Evolutionary conservation across 2,888 invertebrate genomes (phyloP).

Genomic region (Choristoneura rosaceana): DNA sequence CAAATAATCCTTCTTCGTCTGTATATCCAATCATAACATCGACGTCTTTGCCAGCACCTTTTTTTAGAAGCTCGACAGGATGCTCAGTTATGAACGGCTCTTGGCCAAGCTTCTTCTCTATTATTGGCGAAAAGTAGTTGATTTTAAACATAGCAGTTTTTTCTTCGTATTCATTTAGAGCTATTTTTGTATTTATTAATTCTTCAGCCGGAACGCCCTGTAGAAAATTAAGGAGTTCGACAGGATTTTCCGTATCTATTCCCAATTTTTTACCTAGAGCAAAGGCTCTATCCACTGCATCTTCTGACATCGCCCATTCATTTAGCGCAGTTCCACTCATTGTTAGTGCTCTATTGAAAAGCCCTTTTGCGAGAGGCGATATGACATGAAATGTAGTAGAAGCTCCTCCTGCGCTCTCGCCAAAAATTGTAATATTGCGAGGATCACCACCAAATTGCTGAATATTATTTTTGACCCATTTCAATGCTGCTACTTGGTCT

Average conservation of each 20-base stretch:
- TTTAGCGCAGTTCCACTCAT: slow-evolving; percentile 61
- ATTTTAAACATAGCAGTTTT: background rate
- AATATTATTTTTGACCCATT: slow-evolving; percentile 62
- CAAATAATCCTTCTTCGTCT: background rate
- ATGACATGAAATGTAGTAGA: slow-evolving; percentile 55
- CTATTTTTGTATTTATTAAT: background rate
- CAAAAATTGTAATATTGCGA: slow-evolving; percentile 60
- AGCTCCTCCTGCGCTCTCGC: slow-evolving; percentile 63
- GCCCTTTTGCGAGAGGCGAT: slow-evolving; percentile 64
- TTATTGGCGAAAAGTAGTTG: background rate
- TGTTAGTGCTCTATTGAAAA: slow-evolving; percentile 62
- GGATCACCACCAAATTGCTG: slow-evolving; percentile 59
- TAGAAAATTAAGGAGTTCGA: slow-evolving; percentile 52
- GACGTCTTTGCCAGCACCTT: background rate
- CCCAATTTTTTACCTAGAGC: slow-evolving; percentile 52
- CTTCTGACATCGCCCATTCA: slow-evolving; percentile 50
- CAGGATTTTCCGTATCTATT: slow-evolving; percentile 48
- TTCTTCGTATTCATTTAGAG: slow-evolving; percentile 1
- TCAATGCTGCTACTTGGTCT: slow-evolving; percentile 62
- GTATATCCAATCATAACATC: slow-evolving; percentile 12
- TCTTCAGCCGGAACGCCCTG: slow-evolving; percentile 47
- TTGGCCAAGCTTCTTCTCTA: slow-evolving; percentile 1
- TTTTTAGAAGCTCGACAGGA: background rate
- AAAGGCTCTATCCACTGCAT: slow-evolving; percentile 51
- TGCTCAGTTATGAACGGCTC: slow-evolving; percentile 4